phyloP scores from a whole-genome alignment of 2,888 invertebrate genomes.

The Tortricodes alternella region DNA sequence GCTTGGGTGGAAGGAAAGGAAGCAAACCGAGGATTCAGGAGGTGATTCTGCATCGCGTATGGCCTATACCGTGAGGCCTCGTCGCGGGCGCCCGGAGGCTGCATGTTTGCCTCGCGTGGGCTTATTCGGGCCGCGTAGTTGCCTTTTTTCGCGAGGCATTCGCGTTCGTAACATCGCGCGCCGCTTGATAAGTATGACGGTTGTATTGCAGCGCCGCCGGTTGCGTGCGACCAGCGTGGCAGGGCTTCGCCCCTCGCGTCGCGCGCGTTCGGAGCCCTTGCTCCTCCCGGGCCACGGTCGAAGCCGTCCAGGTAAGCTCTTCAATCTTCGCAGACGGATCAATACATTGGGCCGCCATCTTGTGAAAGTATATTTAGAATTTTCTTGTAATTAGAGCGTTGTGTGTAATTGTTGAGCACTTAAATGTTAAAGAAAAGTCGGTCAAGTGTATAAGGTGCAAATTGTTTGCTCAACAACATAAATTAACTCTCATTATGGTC shows the following conservation, averaged over 20 bases:
- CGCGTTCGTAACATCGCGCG: constrained; percentile 52
- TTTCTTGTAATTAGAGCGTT: constrained; percentile 26
- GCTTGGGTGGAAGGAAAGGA: constrained; percentile 29
- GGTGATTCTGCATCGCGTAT: constrained; percentile 55
- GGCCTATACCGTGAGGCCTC: constrained; percentile 69
- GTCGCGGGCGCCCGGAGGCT: constrained; percentile 74
- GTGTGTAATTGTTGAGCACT: constrained; percentile 16
- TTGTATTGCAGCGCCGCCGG: constrained; percentile 75
- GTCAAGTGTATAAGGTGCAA: constrained; percentile 7
- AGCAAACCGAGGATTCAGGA: constrained; percentile 33
- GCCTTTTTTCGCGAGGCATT: constrained; percentile 52
- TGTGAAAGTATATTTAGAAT: constrained; percentile 58
- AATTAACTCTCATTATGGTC: not conserved
- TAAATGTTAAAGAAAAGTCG: constrained; percentile 2
- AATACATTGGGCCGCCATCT: constrained; percentile 67
- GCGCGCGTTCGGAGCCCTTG: constrained; percentile 81
- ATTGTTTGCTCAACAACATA: not conserved
- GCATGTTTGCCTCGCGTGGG: constrained; percentile 73
- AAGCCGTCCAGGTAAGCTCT: constrained; percentile 70
- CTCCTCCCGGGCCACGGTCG: constrained; percentile 65
- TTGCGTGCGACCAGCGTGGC: constrained; percentile 73
- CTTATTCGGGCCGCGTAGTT: constrained; percentile 62
- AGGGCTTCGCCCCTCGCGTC: constrained; percentile 66
- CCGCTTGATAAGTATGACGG: constrained; percentile 73
- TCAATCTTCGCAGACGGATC: constrained; percentile 54